Conservation (phyloP, 2,797 vertebrate genomes). For the Perodicticus potto region DNA sequence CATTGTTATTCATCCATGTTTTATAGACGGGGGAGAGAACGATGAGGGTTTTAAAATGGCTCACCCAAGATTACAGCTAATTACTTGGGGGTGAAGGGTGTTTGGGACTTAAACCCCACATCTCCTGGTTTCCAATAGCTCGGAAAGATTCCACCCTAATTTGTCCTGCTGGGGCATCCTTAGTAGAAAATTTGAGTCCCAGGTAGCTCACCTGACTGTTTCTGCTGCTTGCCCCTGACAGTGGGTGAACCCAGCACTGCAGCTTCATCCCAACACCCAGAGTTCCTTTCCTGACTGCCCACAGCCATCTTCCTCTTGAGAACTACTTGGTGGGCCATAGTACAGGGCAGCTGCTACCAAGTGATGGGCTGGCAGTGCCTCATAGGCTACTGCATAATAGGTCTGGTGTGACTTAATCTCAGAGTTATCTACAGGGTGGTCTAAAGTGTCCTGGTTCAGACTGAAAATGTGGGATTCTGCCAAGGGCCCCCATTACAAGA, state of each 20-base stretch:
- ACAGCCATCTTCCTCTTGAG: not conserved
- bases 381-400: not conserved
- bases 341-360: not conserved
- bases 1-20: slow-evolving; percentile 21
- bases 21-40: not conserved
- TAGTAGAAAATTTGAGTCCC: not conserved
- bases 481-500: not conserved
- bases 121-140: not conserved
- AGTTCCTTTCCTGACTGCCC: not conserved
- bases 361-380: not conserved
- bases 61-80: slow-evolving; percentile 39
- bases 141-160: not conserved
- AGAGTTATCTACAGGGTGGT: not conserved
- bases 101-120: not conserved
- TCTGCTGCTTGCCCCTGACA: not conserved
- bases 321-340: not conserved
- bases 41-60: not conserved
- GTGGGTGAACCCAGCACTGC: not conserved
- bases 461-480: not conserved
- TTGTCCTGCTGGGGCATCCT: not conserved
- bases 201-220: not conserved
- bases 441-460: not conserved
- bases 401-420: not conserved
- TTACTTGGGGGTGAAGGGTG: not conserved
- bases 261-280: not conserved